Conservation (phyloP, 2,888 invertebrate genomes). For the Melanophora roralis region DNA sequence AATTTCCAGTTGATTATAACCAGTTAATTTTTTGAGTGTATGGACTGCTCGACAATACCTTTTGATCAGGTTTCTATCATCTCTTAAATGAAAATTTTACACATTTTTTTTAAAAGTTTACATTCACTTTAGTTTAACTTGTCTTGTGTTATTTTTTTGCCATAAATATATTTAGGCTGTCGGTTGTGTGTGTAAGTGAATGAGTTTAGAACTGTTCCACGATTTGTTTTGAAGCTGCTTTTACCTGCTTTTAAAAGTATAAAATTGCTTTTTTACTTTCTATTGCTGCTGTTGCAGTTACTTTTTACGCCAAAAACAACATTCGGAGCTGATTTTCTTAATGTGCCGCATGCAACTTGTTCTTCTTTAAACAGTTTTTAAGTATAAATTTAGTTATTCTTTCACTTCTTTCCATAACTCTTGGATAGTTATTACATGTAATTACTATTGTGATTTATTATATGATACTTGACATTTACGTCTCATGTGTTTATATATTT, state of each 20-base stretch:
- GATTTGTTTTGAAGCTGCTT: background rate
- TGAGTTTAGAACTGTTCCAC: background rate
- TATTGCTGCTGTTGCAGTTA: slow-evolving; percentile 1
- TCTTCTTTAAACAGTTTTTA: slow-evolving; percentile 6
- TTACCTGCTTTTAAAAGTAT: slow-evolving; percentile 8
- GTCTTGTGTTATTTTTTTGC: background rate
- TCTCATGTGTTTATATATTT: slow-evolving; percentile 25
- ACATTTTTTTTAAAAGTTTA: background rate
- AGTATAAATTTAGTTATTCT: slow-evolving; percentile 15
- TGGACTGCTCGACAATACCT: background rate
- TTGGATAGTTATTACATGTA: slow-evolving; percentile 43
- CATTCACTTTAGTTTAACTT: slow-evolving; percentile 36
- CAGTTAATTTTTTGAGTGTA: no score
- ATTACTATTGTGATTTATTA: slow-evolving; percentile 53
- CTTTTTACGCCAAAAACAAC: no score
- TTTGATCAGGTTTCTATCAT: background rate
- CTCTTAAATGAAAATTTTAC: background rate
- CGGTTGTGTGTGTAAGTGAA: background rate
- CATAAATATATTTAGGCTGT: background rate
- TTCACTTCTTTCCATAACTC: background rate
- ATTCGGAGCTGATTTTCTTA: no score
- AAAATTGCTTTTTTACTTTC: slow-evolving; percentile 34
- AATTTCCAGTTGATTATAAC: no score
- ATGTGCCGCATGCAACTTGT: background rate
- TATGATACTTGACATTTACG: slow-evolving; percentile 48